phyloP scores from a whole-genome alignment of 2,797 vertebrate species.

The Caiman crocodilus region DNA sequence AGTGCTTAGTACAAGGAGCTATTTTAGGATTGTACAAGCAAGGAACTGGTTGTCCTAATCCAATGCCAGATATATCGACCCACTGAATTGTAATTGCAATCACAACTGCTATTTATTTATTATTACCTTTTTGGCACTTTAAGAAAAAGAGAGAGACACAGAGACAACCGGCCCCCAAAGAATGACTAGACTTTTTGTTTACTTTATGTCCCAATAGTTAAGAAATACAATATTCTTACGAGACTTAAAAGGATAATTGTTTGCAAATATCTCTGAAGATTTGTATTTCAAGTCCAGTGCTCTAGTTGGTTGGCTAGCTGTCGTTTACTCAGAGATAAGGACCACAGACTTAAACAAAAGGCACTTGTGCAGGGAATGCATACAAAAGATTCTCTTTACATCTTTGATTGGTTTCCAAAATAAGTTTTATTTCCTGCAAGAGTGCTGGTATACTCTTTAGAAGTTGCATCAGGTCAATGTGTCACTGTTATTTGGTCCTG shows the following conservation, averaged over 20 bases:
- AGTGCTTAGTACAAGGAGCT: not conserved
- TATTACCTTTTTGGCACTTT: not conserved
- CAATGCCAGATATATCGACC: not conserved
- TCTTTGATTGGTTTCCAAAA: not conserved
- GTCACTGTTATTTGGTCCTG: conserved; percentile 8
- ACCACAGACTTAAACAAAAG: conserved; percentile 17
- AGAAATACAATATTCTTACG: not conserved
- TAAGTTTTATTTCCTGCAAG: not conserved
- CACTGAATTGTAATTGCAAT: not conserved
- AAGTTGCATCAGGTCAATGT: not conserved
- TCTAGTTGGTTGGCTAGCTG: conserved; percentile 14
- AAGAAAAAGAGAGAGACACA: not conserved
- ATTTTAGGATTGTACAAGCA: not conserved
- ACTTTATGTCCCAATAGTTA: not conserved
- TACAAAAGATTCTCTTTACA: not conserved
- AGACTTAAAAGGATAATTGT: conserved; percentile 7
- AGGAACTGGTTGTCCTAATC: not conserved
- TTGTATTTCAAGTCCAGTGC: conserved; percentile 8
- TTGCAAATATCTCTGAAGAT: conserved; percentile 4
- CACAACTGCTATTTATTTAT: not conserved
- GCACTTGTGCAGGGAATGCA: not conserved
- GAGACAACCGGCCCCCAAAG: not conserved
- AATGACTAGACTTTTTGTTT: not conserved
- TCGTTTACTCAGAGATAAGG: not conserved
- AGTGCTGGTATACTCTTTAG: not conserved